Evolutionary conservation across 2,797 vertebrate genomes (phyloP), one percentile per base, ranked within the genome.

Genomic region (Kryptopterus vitreolus): DNA sequence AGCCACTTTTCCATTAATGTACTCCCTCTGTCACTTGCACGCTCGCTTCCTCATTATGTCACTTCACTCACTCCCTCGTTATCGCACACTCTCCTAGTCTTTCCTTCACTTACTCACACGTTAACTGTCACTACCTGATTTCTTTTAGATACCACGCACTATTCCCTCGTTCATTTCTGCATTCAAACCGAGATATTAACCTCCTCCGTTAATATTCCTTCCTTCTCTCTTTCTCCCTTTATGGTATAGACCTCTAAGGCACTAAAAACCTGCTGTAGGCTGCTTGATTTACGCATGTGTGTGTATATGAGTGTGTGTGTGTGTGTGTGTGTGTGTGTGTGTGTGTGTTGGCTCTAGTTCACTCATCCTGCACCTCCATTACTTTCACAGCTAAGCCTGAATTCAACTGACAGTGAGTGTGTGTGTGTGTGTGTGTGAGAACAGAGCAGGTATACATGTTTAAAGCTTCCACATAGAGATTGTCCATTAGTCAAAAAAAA

Each of bases 401-500:
- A 80, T 55, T 31, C 61, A 48, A 48, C 61, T 33, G 22, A 68
- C 33, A 22, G 2, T 18, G 61, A 46, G 15, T 75, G 48, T n/a
- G 29, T 50, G 71, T 66, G 62, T 57, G 50, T 22, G 57, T 74
- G 48, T n/a, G 29, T 50, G 71, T 66, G 62, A 48, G 52, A 15
- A 57, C 6, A n/a, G n/a, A 9, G 22, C 6, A 18, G 26, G 16
- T 24, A 22, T n/a, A 59, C 61, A 66, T 78, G 55, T 71, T 58
- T 70, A 29, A 70, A 46, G 24, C 5, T 12, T 48, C 53, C 52
- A 70, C 26, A 78, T 69, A 61, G 33, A 74, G 61, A 53, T 65
- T 66, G 35, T 80, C 29, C 61, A 80, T 55, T 74, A 29, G 48
- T 29, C 22, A 63, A 63, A 38, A 80, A 63, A 50, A 53, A 33